phyloP scores from a whole-genome alignment of 2,797 vertebrate genomes.

The Pseudochaenichthys georgianus region DNA sequence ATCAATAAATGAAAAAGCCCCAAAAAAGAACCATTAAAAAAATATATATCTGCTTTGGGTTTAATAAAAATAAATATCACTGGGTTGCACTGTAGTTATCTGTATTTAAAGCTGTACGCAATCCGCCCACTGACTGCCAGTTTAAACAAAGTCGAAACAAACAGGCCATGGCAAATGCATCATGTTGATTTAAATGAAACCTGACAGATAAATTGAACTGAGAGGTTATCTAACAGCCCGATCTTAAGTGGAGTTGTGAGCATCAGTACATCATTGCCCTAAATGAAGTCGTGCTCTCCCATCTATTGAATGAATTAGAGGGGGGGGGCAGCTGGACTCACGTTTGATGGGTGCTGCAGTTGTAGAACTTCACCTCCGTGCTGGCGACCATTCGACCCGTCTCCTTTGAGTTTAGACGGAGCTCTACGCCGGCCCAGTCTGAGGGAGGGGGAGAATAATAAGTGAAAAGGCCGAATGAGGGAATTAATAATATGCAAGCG shows the following conservation, averaged over 20 bases:
- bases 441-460: constrained; percentile 26
- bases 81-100: background rate
- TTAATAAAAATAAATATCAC: background rate
- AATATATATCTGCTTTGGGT: background rate
- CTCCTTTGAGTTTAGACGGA: constrained; percentile 93
- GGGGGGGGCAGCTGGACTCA: constrained; percentile 78
- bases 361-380: constrained; percentile 98
- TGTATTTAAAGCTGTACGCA: constrained; percentile 44
- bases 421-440: constrained; percentile 95
- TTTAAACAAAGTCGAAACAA: constrained; percentile 55
- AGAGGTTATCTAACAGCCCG: constrained; percentile 70
- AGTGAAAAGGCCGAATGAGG: constrained; percentile 7
- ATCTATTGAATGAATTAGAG: constrained; percentile 68
- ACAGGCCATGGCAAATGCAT: constrained; percentile 64
- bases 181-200: constrained; percentile 74
- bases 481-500: constrained; percentile 18
- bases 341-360: constrained; percentile 97
- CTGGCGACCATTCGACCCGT: constrained; percentile 94
- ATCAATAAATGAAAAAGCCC: no score
- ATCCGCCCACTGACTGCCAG: constrained; percentile 48
- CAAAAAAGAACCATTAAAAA: no score
- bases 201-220: constrained; percentile 75
- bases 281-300: constrained; percentile 67
- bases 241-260: constrained; percentile 71
- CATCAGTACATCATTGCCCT: constrained; percentile 74